phyloP scores from a whole-genome alignment of 2,113 vertebrate genomes.

The Gymnogyps californianus region DNA sequence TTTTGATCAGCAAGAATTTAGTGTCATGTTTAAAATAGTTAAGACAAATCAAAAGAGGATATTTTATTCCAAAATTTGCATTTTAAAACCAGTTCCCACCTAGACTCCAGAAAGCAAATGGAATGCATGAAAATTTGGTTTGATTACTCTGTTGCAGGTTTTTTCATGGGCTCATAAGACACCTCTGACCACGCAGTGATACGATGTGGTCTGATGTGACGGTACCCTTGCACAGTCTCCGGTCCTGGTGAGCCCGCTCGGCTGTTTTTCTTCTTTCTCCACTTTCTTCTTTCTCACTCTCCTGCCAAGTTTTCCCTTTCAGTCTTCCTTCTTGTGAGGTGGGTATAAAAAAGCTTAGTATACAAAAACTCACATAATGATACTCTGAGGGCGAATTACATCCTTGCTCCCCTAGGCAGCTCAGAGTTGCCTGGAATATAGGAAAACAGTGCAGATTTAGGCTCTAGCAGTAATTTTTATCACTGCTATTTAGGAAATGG shows the following conservation, averaged over 20 bases:
- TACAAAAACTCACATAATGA: slow-evolving; percentile 6
- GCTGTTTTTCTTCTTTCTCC: slow-evolving; percentile 11
- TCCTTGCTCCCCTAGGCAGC: not conserved
- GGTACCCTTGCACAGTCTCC: not conserved
- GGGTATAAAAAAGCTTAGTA: slow-evolving; percentile 11
- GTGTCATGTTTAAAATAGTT: not conserved
- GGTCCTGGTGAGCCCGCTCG: accelerated
- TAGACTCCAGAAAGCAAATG: not conserved
- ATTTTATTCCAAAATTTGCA: not conserved
- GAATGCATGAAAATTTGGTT: not conserved
- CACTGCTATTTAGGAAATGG: slow-evolving; percentile 32
- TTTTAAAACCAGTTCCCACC: not conserved
- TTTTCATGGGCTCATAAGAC: not conserved
- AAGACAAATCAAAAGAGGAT: not conserved
- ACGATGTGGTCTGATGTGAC: accelerated
- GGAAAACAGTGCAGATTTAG: slow-evolving; percentile 4
- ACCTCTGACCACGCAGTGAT: accelerated
- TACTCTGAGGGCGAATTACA: not conserved
- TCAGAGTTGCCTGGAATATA: not conserved
- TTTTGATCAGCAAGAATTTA: not conserved
- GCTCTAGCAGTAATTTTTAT: slow-evolving; percentile 24
- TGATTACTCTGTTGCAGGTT: not conserved
- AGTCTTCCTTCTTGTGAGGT: not conserved
- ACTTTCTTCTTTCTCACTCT: not conserved
- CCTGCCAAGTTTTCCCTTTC: not conserved